phyloP scores from a whole-genome alignment of 2,888 invertebrate genomes.

The Nycteola revayana region DNA sequence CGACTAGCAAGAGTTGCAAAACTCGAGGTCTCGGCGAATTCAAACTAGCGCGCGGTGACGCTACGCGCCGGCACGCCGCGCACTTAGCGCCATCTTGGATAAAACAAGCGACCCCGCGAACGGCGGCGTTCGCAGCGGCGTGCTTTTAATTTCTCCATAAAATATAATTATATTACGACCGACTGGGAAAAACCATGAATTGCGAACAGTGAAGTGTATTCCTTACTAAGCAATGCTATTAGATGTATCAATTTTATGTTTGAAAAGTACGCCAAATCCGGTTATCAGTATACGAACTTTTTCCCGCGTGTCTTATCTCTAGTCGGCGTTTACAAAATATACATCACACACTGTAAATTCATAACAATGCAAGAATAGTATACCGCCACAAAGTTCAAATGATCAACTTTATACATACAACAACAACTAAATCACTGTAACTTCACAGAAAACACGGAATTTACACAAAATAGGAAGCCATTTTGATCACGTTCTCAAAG shows the following conservation, averaged over 20 bases:
- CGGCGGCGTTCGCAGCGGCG: constrained; percentile 62
- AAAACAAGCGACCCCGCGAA: constrained; percentile 54
- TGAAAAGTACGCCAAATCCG: too few species aligned
- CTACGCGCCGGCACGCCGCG: constrained; percentile 76
- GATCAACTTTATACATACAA: constrained; percentile 3
- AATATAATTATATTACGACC: too few species aligned
- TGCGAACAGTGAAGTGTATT: too few species aligned
- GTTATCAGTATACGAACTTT: constrained; percentile 39
- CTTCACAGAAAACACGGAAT: constrained; percentile 45
- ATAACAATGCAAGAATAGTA: constrained; percentile 28
- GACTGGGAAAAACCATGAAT: too few species aligned
- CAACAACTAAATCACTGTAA: constrained; percentile 19
- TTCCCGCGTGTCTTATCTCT: constrained; percentile 64
- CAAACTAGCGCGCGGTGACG: constrained; percentile 73
- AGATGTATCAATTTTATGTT: too few species aligned
- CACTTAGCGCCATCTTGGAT: constrained; percentile 75
- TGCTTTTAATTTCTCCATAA: constrained; percentile 53
- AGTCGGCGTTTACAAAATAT: constrained; percentile 52
- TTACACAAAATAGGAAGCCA: constrained; percentile 75
- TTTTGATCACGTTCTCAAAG: constrained; percentile 78
- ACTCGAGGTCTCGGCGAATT: constrained; percentile 61
- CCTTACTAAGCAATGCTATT: too few species aligned
- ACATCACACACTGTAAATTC: constrained; percentile 42
- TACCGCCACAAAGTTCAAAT: constrained; percentile 3
- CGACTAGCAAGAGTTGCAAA: constrained; percentile 63